Conservation (phyloP, 2,113 vertebrate species). For the Regulus satrapa region DNA sequence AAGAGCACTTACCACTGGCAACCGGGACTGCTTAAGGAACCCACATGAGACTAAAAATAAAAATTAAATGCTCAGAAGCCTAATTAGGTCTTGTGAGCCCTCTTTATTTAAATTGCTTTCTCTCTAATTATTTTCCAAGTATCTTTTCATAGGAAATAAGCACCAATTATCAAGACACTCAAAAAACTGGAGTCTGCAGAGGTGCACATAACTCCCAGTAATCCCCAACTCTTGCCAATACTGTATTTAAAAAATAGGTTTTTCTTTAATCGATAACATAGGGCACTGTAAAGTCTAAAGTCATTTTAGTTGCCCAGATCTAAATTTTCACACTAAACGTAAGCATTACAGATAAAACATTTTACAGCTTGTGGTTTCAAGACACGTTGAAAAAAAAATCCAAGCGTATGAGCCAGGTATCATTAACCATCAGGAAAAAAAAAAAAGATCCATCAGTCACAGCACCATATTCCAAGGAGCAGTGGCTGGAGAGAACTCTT, state of each 20-base stretch:
- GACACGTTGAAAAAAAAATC: background rate
- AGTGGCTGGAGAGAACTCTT: background rate
- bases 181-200: background rate
- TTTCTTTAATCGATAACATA: background rate
- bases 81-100: background rate
- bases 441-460: background rate
- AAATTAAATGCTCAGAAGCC: background rate
- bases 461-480: background rate
- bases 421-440: background rate
- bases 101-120: background rate
- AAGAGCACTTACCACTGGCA: background rate
- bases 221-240: background rate
- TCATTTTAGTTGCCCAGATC: background rate
- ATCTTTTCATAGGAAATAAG: background rate
- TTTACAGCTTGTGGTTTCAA: background rate
- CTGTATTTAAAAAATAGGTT: too few species aligned
- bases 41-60: background rate
- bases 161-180: background rate
- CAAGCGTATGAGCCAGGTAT: background rate
- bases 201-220: background rate
- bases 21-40: background rate
- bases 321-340: background rate
- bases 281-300: background rate
- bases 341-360: background rate
- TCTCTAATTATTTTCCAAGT: background rate